Evolutionary conservation across 2,888 invertebrate genomes (phyloP), one percentile per base, ranked within the genome.

Genomic region (Branchipolynoe longqiensis): DNA sequence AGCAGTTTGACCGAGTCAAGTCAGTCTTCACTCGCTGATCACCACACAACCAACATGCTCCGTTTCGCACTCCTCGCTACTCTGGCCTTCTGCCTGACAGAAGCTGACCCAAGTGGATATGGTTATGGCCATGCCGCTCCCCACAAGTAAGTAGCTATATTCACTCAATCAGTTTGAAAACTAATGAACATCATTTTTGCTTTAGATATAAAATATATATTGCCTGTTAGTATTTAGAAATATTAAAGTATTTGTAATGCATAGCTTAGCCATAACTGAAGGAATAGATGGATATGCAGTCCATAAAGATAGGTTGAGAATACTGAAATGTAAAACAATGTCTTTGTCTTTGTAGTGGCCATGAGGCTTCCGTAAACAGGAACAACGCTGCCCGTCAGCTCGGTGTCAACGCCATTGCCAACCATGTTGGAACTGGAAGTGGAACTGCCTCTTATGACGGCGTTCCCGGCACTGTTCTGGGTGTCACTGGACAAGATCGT

Each of bases 401-500:
- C 0, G 33, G 58, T 82, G 82, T 82, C 31, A 82, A 82, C 58
- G 12, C 6, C 36, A 36, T 33, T 18, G 82, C 82, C 12, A 33
- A 82, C 33, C 22, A 33, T 1, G 31, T 82, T 1, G 82, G 82
- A 31, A 38, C 33, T 58, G 54, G 56, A 54, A 58, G 31, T 58
- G 82, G 82, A 82, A 82, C 82, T 58, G 82, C 82, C 82, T 22
- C 1, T 36, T 33, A 36, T 1, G 82, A 82, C 33, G 82, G 82
- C 6, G 82, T 82, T 36, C 82, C 82, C 28, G 82, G 82, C 82
- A 82, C 82, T 31, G 58, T 58, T 56, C 82, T 82, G 12, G 82
- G 82, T 36, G 82, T 82, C 1, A 82, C 82, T 31, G 82, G 82
- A 1, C 69, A 38, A 22, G n/a, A n/a, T n/a, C n/a, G n/a, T n/a